Percentiles rank a stretch among this genome's conserved stretches.
Conservation (phyloP, 2,797 vertebrate genomes). For the Lateolabrax maculatus region DNA sequence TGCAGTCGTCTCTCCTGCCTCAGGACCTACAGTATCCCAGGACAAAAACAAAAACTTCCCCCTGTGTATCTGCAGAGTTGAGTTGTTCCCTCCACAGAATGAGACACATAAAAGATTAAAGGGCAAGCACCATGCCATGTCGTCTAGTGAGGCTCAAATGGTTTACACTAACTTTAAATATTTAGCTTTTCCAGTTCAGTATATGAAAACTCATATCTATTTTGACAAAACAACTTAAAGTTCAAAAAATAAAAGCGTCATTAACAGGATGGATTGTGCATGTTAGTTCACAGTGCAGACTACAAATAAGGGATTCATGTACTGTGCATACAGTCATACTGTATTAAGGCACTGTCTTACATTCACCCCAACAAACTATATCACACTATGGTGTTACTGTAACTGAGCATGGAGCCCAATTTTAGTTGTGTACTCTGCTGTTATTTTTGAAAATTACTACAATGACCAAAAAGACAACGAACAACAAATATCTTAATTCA, state of each 20-base stretch:
- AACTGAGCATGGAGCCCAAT: not conserved
- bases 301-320: not conserved
- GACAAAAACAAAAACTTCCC: constrained; percentile 36
- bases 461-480: not conserved
- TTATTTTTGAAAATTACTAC: too few relatives aligned
- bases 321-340: not conserved
- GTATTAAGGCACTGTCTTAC: not conserved
- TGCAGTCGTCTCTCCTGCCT: constrained; percentile 10
- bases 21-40: constrained; percentile 4
- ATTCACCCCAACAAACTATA: not conserved
- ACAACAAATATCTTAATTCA: not conserved
- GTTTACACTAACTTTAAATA: not conserved
- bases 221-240: not conserved
- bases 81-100: constrained; percentile 1
- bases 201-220: not conserved
- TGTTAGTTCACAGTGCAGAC: not conserved
- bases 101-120: constrained; percentile 19
- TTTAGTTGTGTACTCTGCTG: not conserved
- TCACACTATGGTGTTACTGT: not conserved
- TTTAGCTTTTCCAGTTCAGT: not conserved
- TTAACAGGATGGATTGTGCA: not conserved
- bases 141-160: not conserved
- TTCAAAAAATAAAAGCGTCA: not conserved
- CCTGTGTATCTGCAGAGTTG: constrained; percentile 18
- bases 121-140: not conserved